These are phyloP conservation scores for Montipora cactus DNA, from an alignment of 64 coral and sea anemone species.

Conservation along the genomic window DNA sequence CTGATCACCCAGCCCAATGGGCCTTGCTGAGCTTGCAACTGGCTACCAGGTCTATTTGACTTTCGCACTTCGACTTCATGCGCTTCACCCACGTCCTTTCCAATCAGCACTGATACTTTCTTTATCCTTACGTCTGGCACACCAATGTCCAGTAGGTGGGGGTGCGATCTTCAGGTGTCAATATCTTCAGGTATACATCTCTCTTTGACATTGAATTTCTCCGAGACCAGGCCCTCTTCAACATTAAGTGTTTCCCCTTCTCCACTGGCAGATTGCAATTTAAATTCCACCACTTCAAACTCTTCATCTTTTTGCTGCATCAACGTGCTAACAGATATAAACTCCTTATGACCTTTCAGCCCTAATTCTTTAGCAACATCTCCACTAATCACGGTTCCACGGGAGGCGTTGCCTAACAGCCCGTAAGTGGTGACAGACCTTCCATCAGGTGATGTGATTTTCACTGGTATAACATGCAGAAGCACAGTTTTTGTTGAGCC, in stretches of 20 bases:
- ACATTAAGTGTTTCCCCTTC: too few relatives aligned
- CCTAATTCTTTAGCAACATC: slow-evolving; percentile 42
- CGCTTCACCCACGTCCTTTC: too few relatives aligned
- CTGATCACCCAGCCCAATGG: slow-evolving; percentile 55
- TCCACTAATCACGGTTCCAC: slow-evolving; percentile 48
- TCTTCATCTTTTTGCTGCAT: too few relatives aligned
- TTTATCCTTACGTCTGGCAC: slow-evolving; percentile 39
- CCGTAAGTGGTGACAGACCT: slow-evolving; percentile 51
- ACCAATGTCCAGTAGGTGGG: slow-evolving; percentile 66
- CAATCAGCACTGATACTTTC: too few relatives aligned
- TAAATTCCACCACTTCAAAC: not conserved
- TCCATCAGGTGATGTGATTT: not conserved
- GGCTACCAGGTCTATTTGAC: too few relatives aligned
- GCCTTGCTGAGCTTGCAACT: too few relatives aligned
- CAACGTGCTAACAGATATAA: not conserved
- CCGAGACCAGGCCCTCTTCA: not conserved
- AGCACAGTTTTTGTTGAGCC: slow-evolving; percentile 28
- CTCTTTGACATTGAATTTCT: slow-evolving; percentile 60
- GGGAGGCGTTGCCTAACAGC: slow-evolving; percentile 50
- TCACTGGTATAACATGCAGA: slow-evolving; percentile 52
- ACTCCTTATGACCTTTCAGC: slow-evolving; percentile 33
- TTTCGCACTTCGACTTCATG: too few relatives aligned
- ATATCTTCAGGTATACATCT: slow-evolving; percentile 57
- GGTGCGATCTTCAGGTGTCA: not conserved
- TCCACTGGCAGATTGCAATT: slow-evolving; percentile 33